These are phyloP conservation scores for Pararge aegeria DNA, from an alignment of 1,140 invertebrate genomes.

Conservation along the genomic window DNA sequence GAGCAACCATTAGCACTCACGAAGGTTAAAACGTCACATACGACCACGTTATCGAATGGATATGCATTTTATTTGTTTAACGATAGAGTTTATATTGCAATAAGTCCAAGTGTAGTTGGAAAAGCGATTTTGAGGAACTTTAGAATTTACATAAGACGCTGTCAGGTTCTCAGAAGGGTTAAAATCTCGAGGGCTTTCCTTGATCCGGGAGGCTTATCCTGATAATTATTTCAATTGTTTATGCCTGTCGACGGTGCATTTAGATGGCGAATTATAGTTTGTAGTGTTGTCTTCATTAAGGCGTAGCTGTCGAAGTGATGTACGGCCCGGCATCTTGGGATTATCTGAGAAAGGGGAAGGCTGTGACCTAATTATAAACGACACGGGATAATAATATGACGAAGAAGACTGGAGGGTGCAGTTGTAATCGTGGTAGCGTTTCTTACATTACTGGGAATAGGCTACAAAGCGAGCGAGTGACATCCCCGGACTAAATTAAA, in stretches of 20 bases:
- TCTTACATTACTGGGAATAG: no score
- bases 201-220: conserved; percentile 73
- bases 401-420: neutral
- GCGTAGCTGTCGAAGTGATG: conserved; percentile 53
- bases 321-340: conserved; percentile 43
- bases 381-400: neutral
- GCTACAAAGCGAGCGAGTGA: no score
- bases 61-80: conserved; percentile 1
- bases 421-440: neutral
- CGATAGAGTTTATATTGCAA: conserved; percentile 26
- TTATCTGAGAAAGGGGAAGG: conserved; percentile 33
- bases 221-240: conserved; percentile 80
- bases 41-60: neutral
- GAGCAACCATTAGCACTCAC: conserved; percentile 54
- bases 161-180: conserved; percentile 73
- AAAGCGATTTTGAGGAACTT: conserved; percentile 48
- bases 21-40: conserved; percentile 22
- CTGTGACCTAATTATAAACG: conserved; percentile 10
- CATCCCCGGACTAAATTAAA: no score
- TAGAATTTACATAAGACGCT: conserved; percentile 77
- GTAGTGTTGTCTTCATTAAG: conserved; percentile 67
- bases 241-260: conserved; percentile 77
- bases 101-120: conserved; percentile 25
- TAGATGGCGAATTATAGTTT: conserved; percentile 77
- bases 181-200: conserved; percentile 69